A percentile compares a stretch with the other conserved stretches of the same genome.
phyloP scores from a whole-genome alignment of 2,888 invertebrate species.

The Leucania comma region DNA sequence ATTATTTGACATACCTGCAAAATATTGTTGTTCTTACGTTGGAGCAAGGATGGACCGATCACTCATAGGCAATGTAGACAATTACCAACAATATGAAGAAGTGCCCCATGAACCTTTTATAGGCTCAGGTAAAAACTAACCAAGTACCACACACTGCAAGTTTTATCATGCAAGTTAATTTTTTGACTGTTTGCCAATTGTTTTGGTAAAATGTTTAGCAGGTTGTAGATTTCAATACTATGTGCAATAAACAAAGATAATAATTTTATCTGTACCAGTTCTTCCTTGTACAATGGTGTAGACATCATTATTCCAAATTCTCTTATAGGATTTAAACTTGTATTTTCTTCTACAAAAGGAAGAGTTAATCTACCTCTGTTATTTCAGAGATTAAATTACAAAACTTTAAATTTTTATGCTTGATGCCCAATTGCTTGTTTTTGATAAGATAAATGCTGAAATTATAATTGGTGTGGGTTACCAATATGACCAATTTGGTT shows the following conservation, averaged over 20 bases:
- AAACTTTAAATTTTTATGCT: no score
- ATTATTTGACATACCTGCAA: constrained; percentile 94
- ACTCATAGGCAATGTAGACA: constrained; percentile 89
- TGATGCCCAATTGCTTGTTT: no score
- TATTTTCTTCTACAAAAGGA: constrained; percentile 3
- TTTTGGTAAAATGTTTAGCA: neutral
- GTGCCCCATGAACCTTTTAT: constrained; percentile 88
- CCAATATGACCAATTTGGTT: no score
- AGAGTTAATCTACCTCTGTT: neutral
- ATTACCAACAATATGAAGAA: constrained; percentile 84
- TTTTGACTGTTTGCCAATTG: neutral
- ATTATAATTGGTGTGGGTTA: no score
- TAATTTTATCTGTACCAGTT: neutral
- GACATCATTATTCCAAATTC: no score
- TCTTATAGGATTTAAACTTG: neutral
- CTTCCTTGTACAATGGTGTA: no score
- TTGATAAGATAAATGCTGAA: no score
- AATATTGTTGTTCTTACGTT: constrained; percentile 91
- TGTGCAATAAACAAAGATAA: neutral
- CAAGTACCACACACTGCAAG: neutral
- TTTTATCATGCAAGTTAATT: neutral
- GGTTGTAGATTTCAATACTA: neutral
- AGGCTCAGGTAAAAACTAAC: constrained; percentile 76
- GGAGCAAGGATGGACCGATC: constrained; percentile 91
- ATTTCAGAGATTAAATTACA: neutral